A percentile compares a stretch with the other conserved stretches of the same genome.
phyloP scores from a whole-genome alignment of 2,888 invertebrate genomes.

The Drosophila anomalata region DNA sequence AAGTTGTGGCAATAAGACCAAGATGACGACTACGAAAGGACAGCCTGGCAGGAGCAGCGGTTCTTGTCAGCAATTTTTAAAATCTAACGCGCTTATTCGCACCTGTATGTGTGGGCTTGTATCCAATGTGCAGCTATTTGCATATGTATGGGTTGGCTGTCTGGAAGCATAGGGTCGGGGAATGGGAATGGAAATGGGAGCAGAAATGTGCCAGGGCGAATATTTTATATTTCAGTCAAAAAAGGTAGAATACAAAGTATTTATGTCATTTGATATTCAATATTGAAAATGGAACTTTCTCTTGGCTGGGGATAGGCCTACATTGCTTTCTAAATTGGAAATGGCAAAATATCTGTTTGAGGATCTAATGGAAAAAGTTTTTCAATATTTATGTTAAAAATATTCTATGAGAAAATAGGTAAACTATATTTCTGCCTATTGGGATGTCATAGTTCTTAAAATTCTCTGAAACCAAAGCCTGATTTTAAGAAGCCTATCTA shows the following conservation, averaged over 20 bases:
- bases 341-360: neutral
- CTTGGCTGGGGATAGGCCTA: conserved; percentile 4
- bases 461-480: too few species aligned
- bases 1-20: conserved; percentile 66
- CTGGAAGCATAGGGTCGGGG: conserved; percentile 6
- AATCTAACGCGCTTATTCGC: conserved; percentile 70
- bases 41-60: conserved; percentile 8
- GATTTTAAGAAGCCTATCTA: too few species aligned
- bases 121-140: conserved; percentile 12
- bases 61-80: conserved; percentile 59
- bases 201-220: conserved; percentile 29
- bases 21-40: conserved; percentile 35
- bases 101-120: conserved; percentile 59
- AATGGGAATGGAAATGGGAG: neutral
- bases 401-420: neutral
- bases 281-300: conserved; percentile 21
- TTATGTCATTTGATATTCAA: conserved; percentile 23
- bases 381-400: neutral
- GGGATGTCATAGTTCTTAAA: too few species aligned
- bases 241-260: conserved; percentile 2
- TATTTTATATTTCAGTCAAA: conserved; percentile 18
- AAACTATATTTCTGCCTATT: too few species aligned
- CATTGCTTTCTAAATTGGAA: conserved; percentile 11
- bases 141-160: conserved; percentile 47
- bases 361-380: neutral